A percentile compares a stretch with the other conserved stretches of the same genome.
Evolutionary conservation across 2,888 invertebrate species (phyloP).

Genomic region (Thymelicus lineola): DNA sequence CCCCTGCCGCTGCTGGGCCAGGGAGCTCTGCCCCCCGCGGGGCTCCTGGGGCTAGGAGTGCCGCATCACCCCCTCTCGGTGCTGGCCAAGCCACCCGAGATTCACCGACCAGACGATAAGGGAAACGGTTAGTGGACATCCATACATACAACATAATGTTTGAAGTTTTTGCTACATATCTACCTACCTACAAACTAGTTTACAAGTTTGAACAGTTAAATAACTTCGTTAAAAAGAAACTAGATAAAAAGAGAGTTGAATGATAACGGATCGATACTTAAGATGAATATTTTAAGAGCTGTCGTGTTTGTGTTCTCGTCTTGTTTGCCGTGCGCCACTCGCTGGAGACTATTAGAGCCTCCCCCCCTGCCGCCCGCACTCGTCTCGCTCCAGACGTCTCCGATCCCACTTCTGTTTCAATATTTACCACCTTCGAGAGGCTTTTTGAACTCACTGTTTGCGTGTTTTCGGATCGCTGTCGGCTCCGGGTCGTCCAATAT

Average conservation of each 20-base stretch:
- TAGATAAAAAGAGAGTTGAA: constrained; percentile 26
- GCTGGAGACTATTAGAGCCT: constrained; percentile 84
- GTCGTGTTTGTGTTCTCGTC: constrained; percentile 72
- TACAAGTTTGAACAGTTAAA: neutral
- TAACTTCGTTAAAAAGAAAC: constrained; percentile 6
- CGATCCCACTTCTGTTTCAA: constrained; percentile 84
- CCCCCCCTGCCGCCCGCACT: constrained; percentile 42
- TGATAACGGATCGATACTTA: constrained; percentile 60
- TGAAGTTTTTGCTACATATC: no score
- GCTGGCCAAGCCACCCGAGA: constrained; percentile 91
- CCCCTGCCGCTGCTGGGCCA: constrained; percentile 86
- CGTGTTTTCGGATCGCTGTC: constrained; percentile 84
- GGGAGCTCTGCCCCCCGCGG: constrained; percentile 83
- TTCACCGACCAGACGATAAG: constrained; percentile 91
- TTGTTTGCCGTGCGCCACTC: constrained; percentile 83
- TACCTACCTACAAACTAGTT: no score
- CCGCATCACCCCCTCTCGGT: constrained; percentile 91
- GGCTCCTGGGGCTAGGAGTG: constrained; percentile 88
- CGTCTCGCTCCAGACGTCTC: constrained; percentile 63
- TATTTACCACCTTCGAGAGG: constrained; percentile 84
- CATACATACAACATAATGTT: no score
- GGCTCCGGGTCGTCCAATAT: constrained; percentile 76
- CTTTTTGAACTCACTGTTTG: constrained; percentile 84
- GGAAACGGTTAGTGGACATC: constrained; percentile 88
- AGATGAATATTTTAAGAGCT: constrained; percentile 77